Percentiles rank a stretch among this genome's conserved stretches.
These are phyloP conservation scores for Oithona nana DNA, from an alignment of 2,888 invertebrate genomes.

Conservation along the genomic window DNA sequence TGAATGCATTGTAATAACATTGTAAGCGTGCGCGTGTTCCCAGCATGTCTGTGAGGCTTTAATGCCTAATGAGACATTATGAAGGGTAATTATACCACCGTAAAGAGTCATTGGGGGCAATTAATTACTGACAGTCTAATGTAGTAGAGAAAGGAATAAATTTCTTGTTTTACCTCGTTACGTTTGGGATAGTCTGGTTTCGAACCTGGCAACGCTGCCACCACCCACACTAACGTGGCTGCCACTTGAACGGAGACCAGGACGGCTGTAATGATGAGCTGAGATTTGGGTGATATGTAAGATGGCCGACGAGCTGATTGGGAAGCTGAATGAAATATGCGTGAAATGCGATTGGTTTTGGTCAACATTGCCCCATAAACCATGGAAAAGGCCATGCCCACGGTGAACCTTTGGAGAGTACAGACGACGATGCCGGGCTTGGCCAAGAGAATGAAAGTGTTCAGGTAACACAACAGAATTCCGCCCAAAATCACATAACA, in stretches of 20 bases:
- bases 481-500: conserved; percentile 42
- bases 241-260: conserved; percentile 31
- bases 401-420: conserved; percentile 40
- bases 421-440: conserved; percentile 38
- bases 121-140: too few species aligned
- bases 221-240: conserved; percentile 42
- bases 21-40: too few species aligned
- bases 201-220: conserved; percentile 43
- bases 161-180: neutral
- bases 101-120: too few species aligned
- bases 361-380: conserved; percentile 44
- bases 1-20: too few species aligned
- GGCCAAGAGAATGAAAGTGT: conserved; percentile 41
- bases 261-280: conserved; percentile 34
- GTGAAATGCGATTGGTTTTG: conserved; percentile 42
- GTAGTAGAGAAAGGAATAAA: too few species aligned
- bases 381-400: conserved; percentile 44
- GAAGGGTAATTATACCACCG: too few species aligned
- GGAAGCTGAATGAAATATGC: conserved; percentile 43
- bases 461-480: conserved; percentile 41
- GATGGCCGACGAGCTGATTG: conserved; percentile 41
- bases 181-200: conserved; percentile 22
- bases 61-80: too few species aligned
- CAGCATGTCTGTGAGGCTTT: too few species aligned
- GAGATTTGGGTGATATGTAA: conserved; percentile 45